Conservation (phyloP, 2,888 invertebrate species). For the Leptopilina syphax region DNA sequence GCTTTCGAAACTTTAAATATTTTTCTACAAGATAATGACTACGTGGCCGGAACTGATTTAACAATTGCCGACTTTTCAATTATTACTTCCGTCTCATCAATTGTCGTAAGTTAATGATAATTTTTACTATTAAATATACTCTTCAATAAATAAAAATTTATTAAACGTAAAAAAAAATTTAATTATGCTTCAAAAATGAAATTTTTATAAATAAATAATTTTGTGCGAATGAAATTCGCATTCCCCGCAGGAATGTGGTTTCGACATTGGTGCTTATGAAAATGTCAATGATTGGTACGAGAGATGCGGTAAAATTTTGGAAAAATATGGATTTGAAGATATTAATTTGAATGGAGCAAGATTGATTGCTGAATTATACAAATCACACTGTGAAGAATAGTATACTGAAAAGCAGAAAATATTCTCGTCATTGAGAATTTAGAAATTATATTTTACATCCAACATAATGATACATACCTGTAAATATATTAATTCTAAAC, state of each 20-base stretch:
- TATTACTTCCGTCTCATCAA: conserved; percentile 64
- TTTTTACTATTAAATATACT: too few relatives aligned
- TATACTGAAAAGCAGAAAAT: background rate
- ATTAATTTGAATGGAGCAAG: conserved; percentile 63
- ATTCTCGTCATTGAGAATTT: too few relatives aligned
- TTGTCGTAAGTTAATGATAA: conserved; percentile 59
- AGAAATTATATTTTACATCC: too few relatives aligned
- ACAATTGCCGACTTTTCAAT: conserved; percentile 71
- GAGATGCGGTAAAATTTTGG: conserved; percentile 82
- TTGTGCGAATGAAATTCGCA: too few relatives aligned
- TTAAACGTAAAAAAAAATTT: too few relatives aligned
- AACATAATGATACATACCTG: too few relatives aligned
- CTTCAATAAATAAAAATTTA: too few relatives aligned
- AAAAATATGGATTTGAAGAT: conserved; percentile 83
- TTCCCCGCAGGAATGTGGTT: conserved; percentile 61
- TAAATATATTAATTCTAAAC: too few relatives aligned
- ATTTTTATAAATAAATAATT: too few relatives aligned
- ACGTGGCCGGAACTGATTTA: conserved; percentile 66
- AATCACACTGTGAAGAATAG: conserved; percentile 56
- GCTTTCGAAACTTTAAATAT: conserved; percentile 64
- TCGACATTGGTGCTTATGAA: conserved; percentile 78
- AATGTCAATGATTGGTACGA: conserved; percentile 85
- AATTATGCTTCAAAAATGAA: too few relatives aligned
- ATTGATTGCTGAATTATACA: conserved; percentile 61
- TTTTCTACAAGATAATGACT: conserved; percentile 68